Conservation (phyloP, 2,113 vertebrate genomes). For the Burhinus bistriatus region DNA sequence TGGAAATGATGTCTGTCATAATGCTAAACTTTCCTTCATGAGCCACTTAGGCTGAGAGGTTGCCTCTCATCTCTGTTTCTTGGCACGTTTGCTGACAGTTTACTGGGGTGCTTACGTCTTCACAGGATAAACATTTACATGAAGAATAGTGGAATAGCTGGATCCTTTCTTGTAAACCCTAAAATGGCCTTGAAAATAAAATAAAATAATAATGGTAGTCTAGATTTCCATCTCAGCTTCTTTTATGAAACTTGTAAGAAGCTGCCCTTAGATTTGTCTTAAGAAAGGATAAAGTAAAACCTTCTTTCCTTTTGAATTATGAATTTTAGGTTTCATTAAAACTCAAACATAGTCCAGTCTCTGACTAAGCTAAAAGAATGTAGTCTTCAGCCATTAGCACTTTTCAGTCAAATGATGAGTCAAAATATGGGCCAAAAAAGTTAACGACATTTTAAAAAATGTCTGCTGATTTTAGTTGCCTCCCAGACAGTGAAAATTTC, state of each 20-base stretch:
- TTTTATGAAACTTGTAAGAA: background rate
- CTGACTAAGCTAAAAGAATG: background rate
- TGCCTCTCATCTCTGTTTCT: background rate
- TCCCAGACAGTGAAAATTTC: background rate
- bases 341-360: background rate
- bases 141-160: background rate
- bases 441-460: background rate
- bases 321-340: background rate
- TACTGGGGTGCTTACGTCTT: background rate
- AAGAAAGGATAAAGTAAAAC: background rate
- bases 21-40: background rate
- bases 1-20: background rate
- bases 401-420: background rate
- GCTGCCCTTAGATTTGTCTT: background rate
- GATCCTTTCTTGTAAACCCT: background rate
- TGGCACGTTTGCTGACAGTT: background rate
- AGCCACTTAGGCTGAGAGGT: background rate
- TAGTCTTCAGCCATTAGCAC: background rate
- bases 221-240: background rate
- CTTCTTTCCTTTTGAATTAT: background rate
- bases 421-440: background rate
- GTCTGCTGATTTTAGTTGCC: background rate
- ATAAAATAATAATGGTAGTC: background rate
- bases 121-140: background rate
- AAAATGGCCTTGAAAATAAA: background rate